These are phyloP conservation scores for Apogon hyalosoma DNA, from an alignment of 2,797 vertebrate species.

Conservation along the genomic window DNA sequence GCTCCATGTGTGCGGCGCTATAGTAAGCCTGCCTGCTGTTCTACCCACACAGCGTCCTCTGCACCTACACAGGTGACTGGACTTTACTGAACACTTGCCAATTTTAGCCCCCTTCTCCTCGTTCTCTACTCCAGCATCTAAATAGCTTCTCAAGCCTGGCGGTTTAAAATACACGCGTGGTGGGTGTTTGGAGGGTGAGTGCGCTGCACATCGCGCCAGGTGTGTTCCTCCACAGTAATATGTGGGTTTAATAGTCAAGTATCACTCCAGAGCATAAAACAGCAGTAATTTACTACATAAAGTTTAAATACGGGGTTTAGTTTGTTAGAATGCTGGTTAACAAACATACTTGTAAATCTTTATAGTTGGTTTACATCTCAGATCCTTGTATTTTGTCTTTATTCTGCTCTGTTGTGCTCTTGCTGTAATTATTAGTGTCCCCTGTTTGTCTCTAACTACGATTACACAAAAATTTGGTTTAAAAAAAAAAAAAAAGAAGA, in stretches of 20 bases:
- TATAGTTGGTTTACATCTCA: too few relatives aligned
- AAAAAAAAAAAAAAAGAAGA: too few relatives aligned
- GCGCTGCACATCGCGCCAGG: constrained; percentile 45
- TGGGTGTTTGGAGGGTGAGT: constrained; percentile 59
- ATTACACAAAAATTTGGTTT: too few relatives aligned
- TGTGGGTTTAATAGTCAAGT: constrained; percentile 32
- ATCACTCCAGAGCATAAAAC: too few relatives aligned
- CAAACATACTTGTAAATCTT: too few relatives aligned
- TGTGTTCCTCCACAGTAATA: constrained; percentile 33
- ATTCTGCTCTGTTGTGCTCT: too few relatives aligned
- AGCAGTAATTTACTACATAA: too few relatives aligned
- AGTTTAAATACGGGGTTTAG: too few relatives aligned
- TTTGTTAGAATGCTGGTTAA: too few relatives aligned
- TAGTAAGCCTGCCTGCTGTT: constrained; percentile 62
- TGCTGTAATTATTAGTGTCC: too few relatives aligned
- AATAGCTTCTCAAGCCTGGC: constrained; percentile 52
- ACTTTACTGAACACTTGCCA: constrained; percentile 65
- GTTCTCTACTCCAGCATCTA: constrained; percentile 54
- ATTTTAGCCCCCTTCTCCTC: constrained; percentile 60
- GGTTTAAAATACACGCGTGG: constrained; percentile 63
- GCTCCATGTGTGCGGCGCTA: constrained; percentile 46
- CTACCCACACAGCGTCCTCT: constrained; percentile 67
- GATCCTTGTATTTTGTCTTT: too few relatives aligned
- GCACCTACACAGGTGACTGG: constrained; percentile 71
- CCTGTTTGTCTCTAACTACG: too few relatives aligned